Evolutionary conservation across 2,113 vertebrate species (phyloP).

Genomic region (Tretioscincus oriximinensis): DNA sequence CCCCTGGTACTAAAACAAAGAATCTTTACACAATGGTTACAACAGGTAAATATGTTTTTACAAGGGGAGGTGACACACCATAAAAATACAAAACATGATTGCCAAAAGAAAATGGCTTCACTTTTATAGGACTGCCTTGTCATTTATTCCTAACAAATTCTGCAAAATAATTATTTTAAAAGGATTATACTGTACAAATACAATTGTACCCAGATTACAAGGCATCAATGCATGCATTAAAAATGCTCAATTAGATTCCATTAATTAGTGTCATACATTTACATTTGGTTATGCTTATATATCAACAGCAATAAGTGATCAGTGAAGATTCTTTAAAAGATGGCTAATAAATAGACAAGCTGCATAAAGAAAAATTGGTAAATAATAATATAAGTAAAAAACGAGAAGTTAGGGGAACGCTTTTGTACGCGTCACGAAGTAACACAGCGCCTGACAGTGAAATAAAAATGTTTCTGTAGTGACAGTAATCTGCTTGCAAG

Average conservation of each 20-base stretch:
- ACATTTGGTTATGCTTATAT: background rate
- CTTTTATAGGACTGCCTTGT: background rate
- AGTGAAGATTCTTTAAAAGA: background rate
- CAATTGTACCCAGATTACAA: background rate
- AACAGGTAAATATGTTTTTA: too few species aligned
- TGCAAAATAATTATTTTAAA: background rate
- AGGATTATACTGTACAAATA: background rate
- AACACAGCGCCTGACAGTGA: too few species aligned
- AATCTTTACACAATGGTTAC: too few species aligned
- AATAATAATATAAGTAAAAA: too few species aligned
- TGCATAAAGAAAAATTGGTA: too few species aligned
- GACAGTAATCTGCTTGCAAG: too few species aligned
- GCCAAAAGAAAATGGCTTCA: background rate
- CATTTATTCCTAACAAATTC: slow-evolving; percentile 1
- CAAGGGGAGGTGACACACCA: background rate
- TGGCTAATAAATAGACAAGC: background rate
- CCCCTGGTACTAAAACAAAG: too few species aligned
- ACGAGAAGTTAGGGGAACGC: too few species aligned
- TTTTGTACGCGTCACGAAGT: too few species aligned
- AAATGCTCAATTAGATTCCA: background rate
- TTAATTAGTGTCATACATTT: background rate
- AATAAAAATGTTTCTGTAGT: too few species aligned
- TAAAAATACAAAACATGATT: slow-evolving; percentile 5
- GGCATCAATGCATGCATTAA: background rate
- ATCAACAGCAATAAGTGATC: background rate